These are phyloP conservation scores for Phasia obesa DNA, from an alignment of 2,888 invertebrate genomes.

Conservation along the genomic window DNA sequence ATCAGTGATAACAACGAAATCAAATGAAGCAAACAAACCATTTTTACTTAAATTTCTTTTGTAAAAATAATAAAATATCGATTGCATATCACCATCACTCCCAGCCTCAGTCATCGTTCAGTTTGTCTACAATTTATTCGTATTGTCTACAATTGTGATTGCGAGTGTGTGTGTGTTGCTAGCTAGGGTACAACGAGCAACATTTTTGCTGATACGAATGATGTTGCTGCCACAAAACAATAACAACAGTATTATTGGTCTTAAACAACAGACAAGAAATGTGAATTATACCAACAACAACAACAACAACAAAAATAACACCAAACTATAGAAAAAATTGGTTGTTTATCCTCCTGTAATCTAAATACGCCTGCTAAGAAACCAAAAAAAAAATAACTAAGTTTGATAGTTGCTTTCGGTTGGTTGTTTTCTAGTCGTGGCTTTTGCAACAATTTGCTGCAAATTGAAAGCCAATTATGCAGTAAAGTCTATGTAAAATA, in stretches of 20 bases:
- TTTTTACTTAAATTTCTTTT: constrained; percentile 60
- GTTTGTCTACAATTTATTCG: constrained; percentile 34
- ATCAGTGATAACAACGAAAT: constrained; percentile 58
- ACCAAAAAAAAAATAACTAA: constrained; percentile 61
- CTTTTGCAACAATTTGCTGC: constrained; percentile 80
- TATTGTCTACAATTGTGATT: background rate
- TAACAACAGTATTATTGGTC: constrained; percentile 63
- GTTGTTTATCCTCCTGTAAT: constrained; percentile 65
- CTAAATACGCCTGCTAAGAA: constrained; percentile 68
- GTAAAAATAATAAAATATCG: constrained; percentile 65
- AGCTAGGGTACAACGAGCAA: constrained; percentile 22
- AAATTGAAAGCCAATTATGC: constrained; percentile 82
- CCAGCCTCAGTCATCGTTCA: constrained; percentile 20
- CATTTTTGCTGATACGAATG: constrained; percentile 48
- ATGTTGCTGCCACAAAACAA: constrained; percentile 51
- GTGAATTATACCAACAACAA: constrained; percentile 43
- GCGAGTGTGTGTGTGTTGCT: background rate
- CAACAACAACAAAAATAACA: constrained; percentile 18
- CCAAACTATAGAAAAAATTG: constrained; percentile 49
- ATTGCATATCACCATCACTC: constrained; percentile 61
- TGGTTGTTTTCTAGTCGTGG: constrained; percentile 73
- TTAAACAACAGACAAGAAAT: constrained; percentile 48
- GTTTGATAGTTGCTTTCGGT: constrained; percentile 41
- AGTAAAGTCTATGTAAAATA: constrained; percentile 69
- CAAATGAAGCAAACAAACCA: constrained; percentile 29